phyloP scores from a whole-genome alignment of 64 coral and sea anemone species.

The Montipora cactus region DNA sequence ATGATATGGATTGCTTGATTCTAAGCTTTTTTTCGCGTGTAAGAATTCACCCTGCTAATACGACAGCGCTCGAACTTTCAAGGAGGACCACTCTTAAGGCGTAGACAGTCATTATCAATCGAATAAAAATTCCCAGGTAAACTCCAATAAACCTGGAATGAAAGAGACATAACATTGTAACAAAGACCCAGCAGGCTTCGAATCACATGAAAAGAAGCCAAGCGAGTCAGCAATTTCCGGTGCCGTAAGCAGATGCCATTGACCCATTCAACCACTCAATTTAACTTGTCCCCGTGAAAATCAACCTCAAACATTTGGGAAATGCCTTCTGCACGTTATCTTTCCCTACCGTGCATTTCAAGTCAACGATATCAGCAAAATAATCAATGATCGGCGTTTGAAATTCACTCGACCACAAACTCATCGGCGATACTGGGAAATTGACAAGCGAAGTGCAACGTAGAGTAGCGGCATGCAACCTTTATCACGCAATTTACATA shows the following conservation, averaged over 20 bases:
- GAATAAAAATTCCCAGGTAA: constrained; percentile 8
- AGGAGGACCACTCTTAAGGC: background rate
- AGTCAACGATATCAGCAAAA: constrained; percentile 10
- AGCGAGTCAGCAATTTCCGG: constrained; percentile 35
- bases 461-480: background rate
- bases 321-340: constrained; percentile 15
- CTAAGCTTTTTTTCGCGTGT: constrained; percentile 19
- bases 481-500: constrained; percentile 16
- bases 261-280: background rate
- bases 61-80: background rate
- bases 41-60: constrained; percentile 5
- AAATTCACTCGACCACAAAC: constrained; percentile 23
- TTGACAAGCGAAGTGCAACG: background rate
- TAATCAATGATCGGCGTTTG: background rate
- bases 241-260: background rate
- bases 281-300: background rate
- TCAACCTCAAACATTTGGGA: constrained; percentile 25
- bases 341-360: background rate
- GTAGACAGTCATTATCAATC: constrained; percentile 33
- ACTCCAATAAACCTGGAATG: background rate
- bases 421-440: constrained; percentile 20
- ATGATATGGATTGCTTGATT: background rate
- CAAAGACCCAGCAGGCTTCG: background rate
- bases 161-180: background rate
- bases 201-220: constrained; percentile 32